Percentiles rank a stretch among this genome's conserved stretches.
These are phyloP conservation scores for Pogonomyrmex californicus DNA, from an alignment of 1,140 invertebrate species.

Conservation along the genomic window DNA sequence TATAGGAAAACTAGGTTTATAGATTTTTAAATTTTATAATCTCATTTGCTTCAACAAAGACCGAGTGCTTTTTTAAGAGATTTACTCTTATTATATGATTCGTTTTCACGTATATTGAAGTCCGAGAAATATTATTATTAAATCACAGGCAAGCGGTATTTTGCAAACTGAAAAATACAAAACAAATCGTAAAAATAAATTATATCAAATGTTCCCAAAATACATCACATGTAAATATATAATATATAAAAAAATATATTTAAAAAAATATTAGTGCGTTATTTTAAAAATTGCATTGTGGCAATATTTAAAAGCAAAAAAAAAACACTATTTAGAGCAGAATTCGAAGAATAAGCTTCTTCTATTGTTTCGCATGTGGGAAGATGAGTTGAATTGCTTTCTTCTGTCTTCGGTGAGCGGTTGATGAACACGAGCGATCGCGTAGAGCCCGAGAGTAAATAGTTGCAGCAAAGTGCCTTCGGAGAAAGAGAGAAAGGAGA, in stretches of 20 bases:
- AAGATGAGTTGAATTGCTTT: conserved; percentile 1
- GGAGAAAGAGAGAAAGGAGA: not conserved
- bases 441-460: conserved; percentile 65
- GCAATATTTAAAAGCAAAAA: not conserved
- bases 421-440: conserved; percentile 64
- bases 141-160: not conserved
- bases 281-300: not conserved
- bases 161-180: not conserved
- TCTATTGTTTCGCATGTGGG: conserved; percentile 6
- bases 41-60: not conserved
- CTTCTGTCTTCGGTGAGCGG: not conserved
- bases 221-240: not conserved
- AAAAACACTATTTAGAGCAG: not conserved
- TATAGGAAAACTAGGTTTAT: not conserved
- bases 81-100: not conserved
- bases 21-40: not conserved
- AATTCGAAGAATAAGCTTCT: not conserved
- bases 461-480: conserved; percentile 59
- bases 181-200: not conserved
- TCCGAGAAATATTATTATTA: not conserved
- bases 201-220: not conserved
- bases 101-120: not conserved
- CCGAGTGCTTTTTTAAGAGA: not conserved
- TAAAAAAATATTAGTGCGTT: not conserved
- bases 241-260: not conserved